These are phyloP conservation scores for Rotaria sp. DNA, from an alignment of 2,888 invertebrate genomes.

Conservation along the genomic window DNA sequence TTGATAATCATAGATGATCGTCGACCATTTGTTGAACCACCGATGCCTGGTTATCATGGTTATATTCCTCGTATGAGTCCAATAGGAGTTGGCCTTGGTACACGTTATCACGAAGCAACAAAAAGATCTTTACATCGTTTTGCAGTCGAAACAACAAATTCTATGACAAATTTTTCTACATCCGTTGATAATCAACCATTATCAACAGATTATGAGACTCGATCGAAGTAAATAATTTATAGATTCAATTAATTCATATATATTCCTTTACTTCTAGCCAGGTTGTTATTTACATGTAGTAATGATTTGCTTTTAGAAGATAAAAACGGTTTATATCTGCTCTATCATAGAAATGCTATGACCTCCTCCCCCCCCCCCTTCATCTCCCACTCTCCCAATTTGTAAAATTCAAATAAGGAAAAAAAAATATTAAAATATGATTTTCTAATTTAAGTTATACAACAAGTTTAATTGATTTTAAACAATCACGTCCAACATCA, in stretches of 20 bases:
- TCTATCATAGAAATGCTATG: no score
- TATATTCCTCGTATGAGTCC: slow-evolving; percentile 52
- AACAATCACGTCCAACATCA: neutral
- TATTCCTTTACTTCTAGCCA: neutral
- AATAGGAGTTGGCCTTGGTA: slow-evolving; percentile 53
- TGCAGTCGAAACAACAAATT: slow-evolving; percentile 40
- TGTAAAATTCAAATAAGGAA: no score
- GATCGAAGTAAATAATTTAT: neutral
- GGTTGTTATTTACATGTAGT: neutral
- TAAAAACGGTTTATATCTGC: no score
- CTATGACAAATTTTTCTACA: neutral
- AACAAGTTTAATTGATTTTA: no score
- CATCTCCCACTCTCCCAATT: no score
- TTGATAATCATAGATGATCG: slow-evolving; percentile 46
- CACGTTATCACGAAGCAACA: slow-evolving; percentile 48
- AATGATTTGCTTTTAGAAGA: neutral
- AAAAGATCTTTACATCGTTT: slow-evolving; percentile 51
- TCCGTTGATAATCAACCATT: slow-evolving; percentile 14
- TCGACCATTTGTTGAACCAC: slow-evolving; percentile 49
- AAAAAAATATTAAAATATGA: no score
- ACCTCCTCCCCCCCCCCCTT: no score
- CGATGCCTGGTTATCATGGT: slow-evolving; percentile 52
- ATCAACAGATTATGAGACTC: neutral
- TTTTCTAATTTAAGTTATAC: no score
- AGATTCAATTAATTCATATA: neutral